Percentiles rank a stretch among this genome's conserved stretches.
Evolutionary conservation across 2,888 invertebrate species (phyloP).

Genomic region (Drosophila histrio): DNA sequence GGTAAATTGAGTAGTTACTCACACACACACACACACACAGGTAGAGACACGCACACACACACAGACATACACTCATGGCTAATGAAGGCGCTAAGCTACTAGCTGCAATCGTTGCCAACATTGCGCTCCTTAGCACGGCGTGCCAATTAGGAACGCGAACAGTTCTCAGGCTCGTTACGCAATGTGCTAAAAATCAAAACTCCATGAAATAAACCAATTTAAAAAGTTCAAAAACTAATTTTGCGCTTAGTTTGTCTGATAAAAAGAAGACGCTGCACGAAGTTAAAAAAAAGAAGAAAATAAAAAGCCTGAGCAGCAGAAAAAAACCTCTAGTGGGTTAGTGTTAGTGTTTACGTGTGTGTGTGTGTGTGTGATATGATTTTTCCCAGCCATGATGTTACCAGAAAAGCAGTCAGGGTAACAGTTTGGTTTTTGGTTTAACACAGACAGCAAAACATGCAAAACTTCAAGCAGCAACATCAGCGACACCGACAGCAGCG

Average conservation of each 20-base stretch:
- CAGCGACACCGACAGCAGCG: slow-evolving; percentile 23
- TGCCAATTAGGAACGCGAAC: slow-evolving; percentile 67
- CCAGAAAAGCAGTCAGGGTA: slow-evolving; percentile 50
- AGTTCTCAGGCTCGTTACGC: slow-evolving; percentile 73
- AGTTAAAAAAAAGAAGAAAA: slow-evolving; percentile 19
- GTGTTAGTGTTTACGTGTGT: slow-evolving; percentile 9
- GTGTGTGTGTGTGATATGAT: slow-evolving; percentile 43
- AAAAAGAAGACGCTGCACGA: slow-evolving; percentile 69
- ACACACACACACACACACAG: slow-evolving; percentile 18
- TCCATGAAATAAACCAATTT: slow-evolving; percentile 82
- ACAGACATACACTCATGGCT: slow-evolving; percentile 28
- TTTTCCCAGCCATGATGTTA: slow-evolving; percentile 10
- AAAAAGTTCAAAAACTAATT: slow-evolving; percentile 82
- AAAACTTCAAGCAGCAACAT: slow-evolving; percentile 61
- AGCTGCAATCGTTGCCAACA: slow-evolving; percentile 36
- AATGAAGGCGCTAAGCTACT: slow-evolving; percentile 72
- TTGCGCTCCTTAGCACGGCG: slow-evolving; percentile 42
- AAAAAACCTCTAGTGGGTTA: slow-evolving; percentile 18
- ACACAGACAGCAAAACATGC: slow-evolving; percentile 68
- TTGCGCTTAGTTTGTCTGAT: slow-evolving; percentile 81
- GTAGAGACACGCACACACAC: slow-evolving; percentile 1
- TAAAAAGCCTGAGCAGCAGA: slow-evolving; percentile 7
- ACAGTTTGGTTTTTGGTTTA: slow-evolving; percentile 70
- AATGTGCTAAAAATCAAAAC: slow-evolving; percentile 78
- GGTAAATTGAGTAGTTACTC: slow-evolving; percentile 74